Evolutionary conservation across 1,140 invertebrate species (phyloP).

Genomic region (Colletes latitarsis): DNA sequence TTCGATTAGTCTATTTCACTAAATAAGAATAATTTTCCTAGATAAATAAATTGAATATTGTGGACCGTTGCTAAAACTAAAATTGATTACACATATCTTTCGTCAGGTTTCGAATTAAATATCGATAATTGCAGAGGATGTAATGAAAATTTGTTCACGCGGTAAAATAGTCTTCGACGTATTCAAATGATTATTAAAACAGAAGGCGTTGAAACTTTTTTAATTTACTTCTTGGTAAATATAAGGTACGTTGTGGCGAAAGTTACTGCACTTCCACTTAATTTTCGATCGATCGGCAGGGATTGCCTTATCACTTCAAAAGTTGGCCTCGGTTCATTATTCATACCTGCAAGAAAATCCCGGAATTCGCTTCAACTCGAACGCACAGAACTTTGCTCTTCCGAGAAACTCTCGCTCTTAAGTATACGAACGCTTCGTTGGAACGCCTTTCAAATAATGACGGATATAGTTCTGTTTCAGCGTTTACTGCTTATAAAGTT

Average conservation of each 20-base stretch:
- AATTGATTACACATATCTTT: too few species aligned
- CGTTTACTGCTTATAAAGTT: slow-evolving; percentile 45
- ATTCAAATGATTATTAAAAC: slow-evolving; percentile 28
- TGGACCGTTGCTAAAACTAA: too few species aligned
- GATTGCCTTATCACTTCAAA: slow-evolving; percentile 45
- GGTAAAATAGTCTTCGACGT: not conserved
- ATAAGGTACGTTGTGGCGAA: slow-evolving; percentile 18
- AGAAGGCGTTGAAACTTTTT: slow-evolving; percentile 31
- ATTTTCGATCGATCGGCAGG: slow-evolving; percentile 42
- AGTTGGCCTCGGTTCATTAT: slow-evolving; percentile 36
- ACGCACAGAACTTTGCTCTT: slow-evolving; percentile 30
- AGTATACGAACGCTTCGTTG: slow-evolving; percentile 43
- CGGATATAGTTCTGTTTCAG: slow-evolving; percentile 29
- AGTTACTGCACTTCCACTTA: slow-evolving; percentile 29
- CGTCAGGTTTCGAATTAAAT: too few species aligned
- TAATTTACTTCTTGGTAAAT: slow-evolving; percentile 34
- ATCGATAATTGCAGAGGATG: too few species aligned
- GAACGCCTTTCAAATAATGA: slow-evolving; percentile 26
- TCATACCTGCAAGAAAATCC: slow-evolving; percentile 50
- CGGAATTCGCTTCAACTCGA: slow-evolving; percentile 37
- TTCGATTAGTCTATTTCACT: too few species aligned
- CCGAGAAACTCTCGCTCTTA: slow-evolving; percentile 20
- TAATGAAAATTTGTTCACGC: not conserved
- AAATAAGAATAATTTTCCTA: too few species aligned
- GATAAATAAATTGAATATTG: too few species aligned